Conservation (phyloP, 2,113 vertebrate species). For the human region DNA sequence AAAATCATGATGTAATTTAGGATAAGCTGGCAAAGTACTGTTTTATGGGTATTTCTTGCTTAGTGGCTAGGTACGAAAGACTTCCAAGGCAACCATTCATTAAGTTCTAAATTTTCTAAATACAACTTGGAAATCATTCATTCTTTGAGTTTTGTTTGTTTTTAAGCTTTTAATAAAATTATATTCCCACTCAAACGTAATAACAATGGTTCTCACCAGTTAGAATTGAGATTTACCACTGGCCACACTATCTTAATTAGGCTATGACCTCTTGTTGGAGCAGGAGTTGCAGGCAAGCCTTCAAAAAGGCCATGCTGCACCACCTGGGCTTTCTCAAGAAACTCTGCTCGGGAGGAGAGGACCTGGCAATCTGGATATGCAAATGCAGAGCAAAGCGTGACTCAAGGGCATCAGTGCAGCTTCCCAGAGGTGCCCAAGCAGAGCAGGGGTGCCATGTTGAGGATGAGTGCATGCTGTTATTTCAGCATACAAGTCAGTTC, state of each 20-base stretch:
- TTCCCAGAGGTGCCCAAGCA: neutral
- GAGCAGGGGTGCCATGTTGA: rapidly evolving
- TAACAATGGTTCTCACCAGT: neutral
- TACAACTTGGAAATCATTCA: neutral
- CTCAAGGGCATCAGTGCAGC: neutral
- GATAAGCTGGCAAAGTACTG: neutral
- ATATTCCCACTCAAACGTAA: neutral
- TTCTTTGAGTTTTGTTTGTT: slow-evolving; percentile 18
- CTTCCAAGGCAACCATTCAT: too few relatives aligned
- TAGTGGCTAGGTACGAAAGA: neutral
- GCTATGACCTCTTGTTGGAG: neutral
- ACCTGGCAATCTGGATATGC: neutral
- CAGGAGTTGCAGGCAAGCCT: neutral
- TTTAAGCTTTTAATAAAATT: slow-evolving; percentile 10
- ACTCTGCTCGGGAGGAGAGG: neutral
- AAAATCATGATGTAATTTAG: neutral
- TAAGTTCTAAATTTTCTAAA: neutral
- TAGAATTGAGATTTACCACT: neutral
- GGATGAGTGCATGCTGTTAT: rapidly evolving
- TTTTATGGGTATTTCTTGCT: neutral
- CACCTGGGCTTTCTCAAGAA: slow-evolving; percentile 8
- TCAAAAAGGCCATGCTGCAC: slow-evolving; percentile 1
- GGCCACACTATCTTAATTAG: neutral
- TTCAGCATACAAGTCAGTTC: neutral
- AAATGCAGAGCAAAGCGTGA: neutral